These are phyloP conservation scores for Shargacucullia verbasci DNA, from an alignment of 2,888 invertebrate genomes.

Conservation along the genomic window DNA sequence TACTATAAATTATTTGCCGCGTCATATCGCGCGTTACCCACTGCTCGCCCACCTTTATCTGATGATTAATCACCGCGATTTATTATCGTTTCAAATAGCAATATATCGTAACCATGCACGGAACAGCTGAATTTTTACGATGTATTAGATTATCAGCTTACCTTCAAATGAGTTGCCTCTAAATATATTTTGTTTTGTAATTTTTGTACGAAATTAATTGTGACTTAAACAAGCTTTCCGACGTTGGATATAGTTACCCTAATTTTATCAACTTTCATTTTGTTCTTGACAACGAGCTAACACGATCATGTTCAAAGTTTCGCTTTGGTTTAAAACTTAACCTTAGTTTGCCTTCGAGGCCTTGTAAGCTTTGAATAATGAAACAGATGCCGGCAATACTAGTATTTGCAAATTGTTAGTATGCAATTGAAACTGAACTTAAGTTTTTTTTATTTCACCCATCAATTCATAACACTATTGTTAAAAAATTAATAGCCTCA, in stretches of 20 bases:
- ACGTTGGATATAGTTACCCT: too few species aligned
- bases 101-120: conserved; percentile 22
- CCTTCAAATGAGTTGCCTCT: too few species aligned
- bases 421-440: too few species aligned
- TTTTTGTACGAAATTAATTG: too few species aligned
- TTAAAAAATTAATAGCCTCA: background rate
- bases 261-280: too few species aligned
- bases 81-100: conserved; percentile 30
- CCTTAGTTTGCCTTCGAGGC: background rate
- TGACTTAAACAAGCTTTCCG: too few species aligned
- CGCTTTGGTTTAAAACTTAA: background rate
- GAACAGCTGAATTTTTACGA: conserved; percentile 11
- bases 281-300: too few species aligned
- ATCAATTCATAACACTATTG: too few species aligned
- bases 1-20: background rate
- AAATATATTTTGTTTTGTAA: too few species aligned
- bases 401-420: background rate
- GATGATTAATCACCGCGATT: conserved; percentile 38
- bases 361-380: background rate
- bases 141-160: background rate
- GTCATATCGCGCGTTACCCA: background rate
- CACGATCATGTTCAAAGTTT: too few species aligned
- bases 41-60: conserved; percentile 18
- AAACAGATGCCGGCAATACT: background rate
- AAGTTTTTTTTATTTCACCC: too few species aligned